A percentile compares a stretch with the other conserved stretches of the same genome.
Conservation (phyloP, 2,888 invertebrate species). For the Monochamus alternatus region DNA sequence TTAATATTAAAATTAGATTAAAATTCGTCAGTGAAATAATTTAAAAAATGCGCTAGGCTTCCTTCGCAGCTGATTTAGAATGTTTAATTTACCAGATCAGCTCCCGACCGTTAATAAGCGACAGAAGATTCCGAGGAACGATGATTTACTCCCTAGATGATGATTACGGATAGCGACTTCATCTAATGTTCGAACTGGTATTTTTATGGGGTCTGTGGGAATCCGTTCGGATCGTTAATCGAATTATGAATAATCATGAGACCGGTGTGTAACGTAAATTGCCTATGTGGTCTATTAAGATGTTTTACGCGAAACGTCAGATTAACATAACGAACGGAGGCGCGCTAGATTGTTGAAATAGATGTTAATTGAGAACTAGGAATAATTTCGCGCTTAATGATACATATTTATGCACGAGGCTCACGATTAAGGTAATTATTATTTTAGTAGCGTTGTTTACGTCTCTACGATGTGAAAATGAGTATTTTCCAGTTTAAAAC, state of each 20-base stretch:
- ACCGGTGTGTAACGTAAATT: neutral
- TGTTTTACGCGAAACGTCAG: neutral
- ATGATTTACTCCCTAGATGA: neutral
- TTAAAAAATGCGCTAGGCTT: neutral
- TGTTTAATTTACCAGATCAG: neutral
- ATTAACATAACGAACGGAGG: neutral
- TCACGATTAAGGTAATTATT: too few relatives aligned
- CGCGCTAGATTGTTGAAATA: neutral
- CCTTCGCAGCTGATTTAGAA: neutral
- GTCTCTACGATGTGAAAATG: too few relatives aligned
- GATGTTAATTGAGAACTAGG: neutral
- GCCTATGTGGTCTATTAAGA: neutral
- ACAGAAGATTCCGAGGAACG: neutral
- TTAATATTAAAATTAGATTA: too few relatives aligned
- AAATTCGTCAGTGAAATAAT: too few relatives aligned
- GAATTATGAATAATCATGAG: slow-evolving; percentile 1
- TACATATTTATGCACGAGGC: too few relatives aligned
- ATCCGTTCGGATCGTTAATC: neutral
- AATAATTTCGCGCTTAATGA: too few relatives aligned
- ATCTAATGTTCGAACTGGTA: neutral
- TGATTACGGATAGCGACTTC: neutral
- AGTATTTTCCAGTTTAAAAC: too few relatives aligned
- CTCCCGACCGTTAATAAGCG: neutral
- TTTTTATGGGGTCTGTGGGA: neutral
- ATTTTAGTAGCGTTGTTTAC: too few relatives aligned